Conservation (phyloP, 2,113 vertebrate genomes). For the Pterocles burchelli region DNA sequence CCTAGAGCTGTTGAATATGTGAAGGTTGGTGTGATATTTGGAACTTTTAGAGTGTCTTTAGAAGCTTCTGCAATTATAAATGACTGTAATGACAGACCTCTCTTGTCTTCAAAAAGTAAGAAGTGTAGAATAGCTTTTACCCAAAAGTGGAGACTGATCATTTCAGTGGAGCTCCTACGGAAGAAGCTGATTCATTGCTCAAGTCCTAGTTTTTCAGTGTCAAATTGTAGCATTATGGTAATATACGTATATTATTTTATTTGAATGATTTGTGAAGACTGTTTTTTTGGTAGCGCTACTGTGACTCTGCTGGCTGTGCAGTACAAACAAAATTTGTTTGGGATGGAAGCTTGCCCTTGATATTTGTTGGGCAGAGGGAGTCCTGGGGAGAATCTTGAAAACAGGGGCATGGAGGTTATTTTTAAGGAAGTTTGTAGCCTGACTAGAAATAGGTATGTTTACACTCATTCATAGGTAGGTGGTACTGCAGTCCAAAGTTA, state of each 20-base stretch:
- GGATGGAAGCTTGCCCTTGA: not conserved
- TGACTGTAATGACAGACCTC: not conserved
- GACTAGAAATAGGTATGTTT: not conserved
- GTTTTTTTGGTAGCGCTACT: not conserved
- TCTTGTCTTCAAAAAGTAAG: not conserved
- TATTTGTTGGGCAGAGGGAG: not conserved
- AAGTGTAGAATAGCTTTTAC: not conserved
- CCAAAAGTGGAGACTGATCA: not conserved
- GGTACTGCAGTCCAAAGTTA: not conserved
- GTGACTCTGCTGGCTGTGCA: not conserved
- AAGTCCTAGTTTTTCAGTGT: not conserved
- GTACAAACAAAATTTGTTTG: not conserved
- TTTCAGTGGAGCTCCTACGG: not conserved
- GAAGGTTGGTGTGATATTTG: slow-evolving; percentile 79
- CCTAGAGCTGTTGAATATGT: slow-evolving; percentile 93
- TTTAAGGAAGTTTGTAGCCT: not conserved
- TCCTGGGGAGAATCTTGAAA: not conserved
- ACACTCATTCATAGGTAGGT: not conserved
- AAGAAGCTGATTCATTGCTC: not conserved
- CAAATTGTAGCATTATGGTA: not conserved
- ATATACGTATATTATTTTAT: not conserved
- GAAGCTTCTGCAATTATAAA: not conserved
- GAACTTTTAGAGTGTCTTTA: not conserved
- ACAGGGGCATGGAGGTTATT: not conserved
- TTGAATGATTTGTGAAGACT: not conserved